Evolutionary conservation across 2,888 invertebrate species (phyloP), one percentile per base, ranked within the genome.

Genomic region (Deilephila elpenor): DNA sequence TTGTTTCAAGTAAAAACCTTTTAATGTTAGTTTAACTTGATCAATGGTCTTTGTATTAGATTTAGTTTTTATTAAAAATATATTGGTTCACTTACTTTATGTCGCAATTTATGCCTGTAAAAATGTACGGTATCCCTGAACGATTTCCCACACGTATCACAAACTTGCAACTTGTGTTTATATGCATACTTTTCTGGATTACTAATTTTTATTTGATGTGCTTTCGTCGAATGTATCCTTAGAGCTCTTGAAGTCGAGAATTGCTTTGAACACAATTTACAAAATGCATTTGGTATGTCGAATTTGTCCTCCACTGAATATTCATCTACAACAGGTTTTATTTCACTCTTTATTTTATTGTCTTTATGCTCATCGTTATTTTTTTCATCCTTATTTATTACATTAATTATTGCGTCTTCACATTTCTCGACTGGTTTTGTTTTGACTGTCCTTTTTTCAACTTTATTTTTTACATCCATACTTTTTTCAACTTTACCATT

Each of bases 211-310:
- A 85, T 78, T 1, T 85, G 81, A 78, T 93, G 93, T 0, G 56
- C 34, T 71, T 78, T 87, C 0, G 73, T 60, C 3, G 85, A 83
- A 80, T 93, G 93, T 25, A 85, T 78, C 71, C 86, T 88, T 11
- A 93, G 74, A 4, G 83, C 80, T 73, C 71, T 79, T 0, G 76
- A 20, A 32, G 71, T 81, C 8, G 77, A 75, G 74, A 86, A 92
- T 34, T 82, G 80, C 71, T 80, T 89, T 2, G 88, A 72, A 74
- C 93, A 93, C 74, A 88, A 80, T 74, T 88, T 87, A 73, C 93
- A 93, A 51, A 82, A 79, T 14, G 76, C 79, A 53, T 86, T 86
- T 2, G 86, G 83, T 20, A 89, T 73, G 76, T 89, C 87, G 74
- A 84, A 90, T 74, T 83, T 82, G 17, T 82, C 59, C 56, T 74